Evolutionary conservation across 2,888 invertebrate species (phyloP).

Genomic region (Terebella lapidaria): DNA sequence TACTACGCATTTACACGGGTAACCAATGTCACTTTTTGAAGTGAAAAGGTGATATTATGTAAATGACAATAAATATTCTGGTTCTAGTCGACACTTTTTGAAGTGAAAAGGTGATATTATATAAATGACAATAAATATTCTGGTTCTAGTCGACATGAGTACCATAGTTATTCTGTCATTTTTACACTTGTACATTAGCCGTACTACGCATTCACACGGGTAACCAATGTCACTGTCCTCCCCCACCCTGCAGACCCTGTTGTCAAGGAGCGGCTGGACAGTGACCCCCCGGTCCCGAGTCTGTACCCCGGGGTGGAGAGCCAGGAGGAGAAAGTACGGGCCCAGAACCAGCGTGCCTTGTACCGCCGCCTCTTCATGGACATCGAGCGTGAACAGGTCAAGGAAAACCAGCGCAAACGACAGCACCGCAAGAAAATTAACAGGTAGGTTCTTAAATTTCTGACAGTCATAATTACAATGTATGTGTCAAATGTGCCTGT

Average conservation of each 20-base stretch:
- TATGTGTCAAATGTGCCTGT: not conserved
- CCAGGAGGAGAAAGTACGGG: constrained; percentile 34
- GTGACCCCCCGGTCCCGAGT: constrained; percentile 8
- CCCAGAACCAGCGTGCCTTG: constrained; percentile 39
- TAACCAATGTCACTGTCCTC: no score
- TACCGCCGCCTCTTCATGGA: constrained; percentile 49
- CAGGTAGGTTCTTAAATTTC: constrained; percentile 24
- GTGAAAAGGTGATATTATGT: no score
- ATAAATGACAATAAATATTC: no score
- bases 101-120: no score
- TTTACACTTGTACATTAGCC: no score
- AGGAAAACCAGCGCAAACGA: constrained; percentile 40
- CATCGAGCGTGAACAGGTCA: constrained; percentile 48
- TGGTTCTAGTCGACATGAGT: no score
- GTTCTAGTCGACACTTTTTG: no score
- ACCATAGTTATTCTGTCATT: not conserved
- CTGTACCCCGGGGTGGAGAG: constrained; percentile 37
- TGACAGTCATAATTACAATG: not conserved
- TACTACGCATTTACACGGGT: no score
- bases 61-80: no score
- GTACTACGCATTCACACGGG: no score
- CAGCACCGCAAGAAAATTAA: constrained; percentile 38
- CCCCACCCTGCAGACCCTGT: no score
- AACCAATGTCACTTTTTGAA: no score
- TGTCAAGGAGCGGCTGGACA: not conserved